Evolutionary conservation across 2,113 vertebrate species (phyloP).

Genomic region (Hiodon tergisus): DNA sequence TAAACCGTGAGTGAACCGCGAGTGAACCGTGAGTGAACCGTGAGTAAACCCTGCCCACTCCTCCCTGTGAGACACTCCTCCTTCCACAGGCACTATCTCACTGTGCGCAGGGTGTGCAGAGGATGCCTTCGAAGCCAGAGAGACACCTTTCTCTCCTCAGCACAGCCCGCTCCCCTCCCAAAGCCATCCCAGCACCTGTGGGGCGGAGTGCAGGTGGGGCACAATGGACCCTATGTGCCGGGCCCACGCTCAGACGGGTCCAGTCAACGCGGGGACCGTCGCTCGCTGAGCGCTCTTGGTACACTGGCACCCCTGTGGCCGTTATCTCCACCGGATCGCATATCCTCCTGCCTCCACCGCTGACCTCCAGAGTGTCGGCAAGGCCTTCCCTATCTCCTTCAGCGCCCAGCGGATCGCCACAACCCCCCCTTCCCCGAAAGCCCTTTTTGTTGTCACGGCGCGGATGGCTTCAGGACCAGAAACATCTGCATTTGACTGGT

Average conservation of each 20-base stretch:
- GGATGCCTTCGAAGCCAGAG: too few relatives aligned
- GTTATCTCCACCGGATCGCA: not conserved
- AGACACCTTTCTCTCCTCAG: too few relatives aligned
- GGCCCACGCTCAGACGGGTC: not conserved
- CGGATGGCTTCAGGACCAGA: not conserved
- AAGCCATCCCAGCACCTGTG: too few relatives aligned
- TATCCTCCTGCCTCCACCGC: not conserved
- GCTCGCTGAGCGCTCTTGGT: not conserved
- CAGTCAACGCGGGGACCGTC: not conserved
- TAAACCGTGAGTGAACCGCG: too few relatives aligned
- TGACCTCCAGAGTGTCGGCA: not conserved
- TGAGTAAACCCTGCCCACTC: too few relatives aligned
- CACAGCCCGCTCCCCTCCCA: too few relatives aligned
- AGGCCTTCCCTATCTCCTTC: conserved; percentile 8
- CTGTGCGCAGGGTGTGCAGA: too few relatives aligned
- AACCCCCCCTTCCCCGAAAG: not conserved
- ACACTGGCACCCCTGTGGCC: conserved; percentile 12
- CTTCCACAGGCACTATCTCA: too few relatives aligned
- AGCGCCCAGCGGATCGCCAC: not conserved
- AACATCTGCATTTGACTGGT: not conserved
- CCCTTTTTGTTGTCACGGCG: not conserved
- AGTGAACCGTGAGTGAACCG: too few relatives aligned
- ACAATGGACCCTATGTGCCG: not conserved
- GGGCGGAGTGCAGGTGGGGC: not conserved
- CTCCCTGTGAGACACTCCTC: too few relatives aligned